Evolutionary conservation across 2,113 vertebrate species (phyloP).

Genomic region (Sander lucioperca): DNA sequence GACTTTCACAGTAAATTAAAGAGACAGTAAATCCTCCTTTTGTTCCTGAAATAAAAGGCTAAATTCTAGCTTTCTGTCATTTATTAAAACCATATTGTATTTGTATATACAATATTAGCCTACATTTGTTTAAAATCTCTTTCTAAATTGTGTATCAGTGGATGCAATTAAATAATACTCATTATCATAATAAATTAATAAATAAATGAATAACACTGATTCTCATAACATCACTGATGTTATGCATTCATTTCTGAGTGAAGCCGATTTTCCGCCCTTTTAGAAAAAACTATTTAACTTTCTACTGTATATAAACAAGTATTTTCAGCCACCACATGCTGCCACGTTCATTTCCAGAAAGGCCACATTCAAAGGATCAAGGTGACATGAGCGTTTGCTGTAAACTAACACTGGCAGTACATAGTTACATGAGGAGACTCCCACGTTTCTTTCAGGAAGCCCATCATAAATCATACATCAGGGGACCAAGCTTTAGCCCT

Average conservation of each 20-base stretch:
- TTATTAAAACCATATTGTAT: not conserved
- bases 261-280: not conserved
- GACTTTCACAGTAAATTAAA: not conserved
- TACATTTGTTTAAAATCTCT: not conserved
- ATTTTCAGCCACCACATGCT: not conserved
- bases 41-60: not conserved
- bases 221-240: not conserved
- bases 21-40: not conserved
- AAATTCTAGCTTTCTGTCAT: not conserved
- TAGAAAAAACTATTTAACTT: not conserved
- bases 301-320: not conserved
- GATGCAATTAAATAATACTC: not conserved
- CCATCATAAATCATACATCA: slow-evolving; percentile 45
- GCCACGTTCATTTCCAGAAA: not conserved
- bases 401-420: slow-evolving; percentile 29
- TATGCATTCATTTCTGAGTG: not conserved
- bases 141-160: not conserved
- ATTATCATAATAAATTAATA: not conserved
- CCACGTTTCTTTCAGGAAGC: slow-evolving; percentile 22
- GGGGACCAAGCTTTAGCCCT: not conserved
- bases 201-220: not conserved
- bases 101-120: not conserved
- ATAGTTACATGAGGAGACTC: slow-evolving; percentile 31
- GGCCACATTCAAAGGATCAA: not conserved
- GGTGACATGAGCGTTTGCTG: not conserved